Percentiles rank a stretch among this genome's conserved stretches.
Evolutionary conservation across 2,113 vertebrate species (phyloP).

Genomic region (Choloepus hoffmanni): DNA sequence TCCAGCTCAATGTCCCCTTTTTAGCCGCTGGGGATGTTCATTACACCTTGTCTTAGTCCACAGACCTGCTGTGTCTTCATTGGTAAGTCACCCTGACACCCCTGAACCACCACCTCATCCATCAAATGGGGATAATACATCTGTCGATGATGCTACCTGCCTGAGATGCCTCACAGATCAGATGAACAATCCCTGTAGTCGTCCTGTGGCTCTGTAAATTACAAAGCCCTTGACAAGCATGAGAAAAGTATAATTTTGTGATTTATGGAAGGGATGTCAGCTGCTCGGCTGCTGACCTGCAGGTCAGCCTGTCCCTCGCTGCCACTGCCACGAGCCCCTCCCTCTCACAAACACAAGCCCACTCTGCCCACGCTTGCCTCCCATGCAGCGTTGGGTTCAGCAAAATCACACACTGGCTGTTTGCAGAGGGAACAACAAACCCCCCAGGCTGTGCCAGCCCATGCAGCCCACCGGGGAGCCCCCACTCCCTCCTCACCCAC

Average conservation of each 20-base stretch:
- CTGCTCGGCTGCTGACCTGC: background rate
- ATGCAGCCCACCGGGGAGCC: constrained; percentile 47
- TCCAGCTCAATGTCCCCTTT: background rate
- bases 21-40: background rate
- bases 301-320: background rate
- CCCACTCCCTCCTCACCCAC: constrained; percentile 40
- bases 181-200: background rate
- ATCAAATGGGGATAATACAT: background rate
- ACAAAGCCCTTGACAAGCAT: background rate
- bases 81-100: background rate
- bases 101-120: background rate
- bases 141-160: background rate
- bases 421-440: constrained; percentile 45
- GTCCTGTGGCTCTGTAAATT: background rate
- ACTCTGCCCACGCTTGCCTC: background rate
- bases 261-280: background rate
- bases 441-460: constrained; percentile 30
- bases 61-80: background rate
- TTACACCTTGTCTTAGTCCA: too few relatives aligned
- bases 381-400: background rate
- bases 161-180: background rate
- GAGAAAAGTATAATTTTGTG: background rate
- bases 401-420: constrained; percentile 69
- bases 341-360: background rate
- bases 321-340: background rate